These are phyloP conservation scores for Lacerta viridis DNA, from an alignment of 2,797 vertebrate genomes.

Conservation along the genomic window DNA sequence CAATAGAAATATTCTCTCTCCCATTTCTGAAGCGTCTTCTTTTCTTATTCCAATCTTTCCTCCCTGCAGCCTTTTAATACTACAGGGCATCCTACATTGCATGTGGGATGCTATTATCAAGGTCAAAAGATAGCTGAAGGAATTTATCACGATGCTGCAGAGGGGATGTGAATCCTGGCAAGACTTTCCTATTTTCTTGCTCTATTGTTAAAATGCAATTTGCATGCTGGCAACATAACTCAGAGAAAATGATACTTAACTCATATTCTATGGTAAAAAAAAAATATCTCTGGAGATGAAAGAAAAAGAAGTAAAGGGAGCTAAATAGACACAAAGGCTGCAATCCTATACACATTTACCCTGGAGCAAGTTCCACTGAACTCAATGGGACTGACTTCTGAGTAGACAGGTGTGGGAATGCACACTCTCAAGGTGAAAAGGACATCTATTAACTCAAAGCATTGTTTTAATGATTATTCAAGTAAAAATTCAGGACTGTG, in stretches of 20 bases:
- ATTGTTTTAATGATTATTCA: background rate
- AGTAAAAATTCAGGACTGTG: background rate
- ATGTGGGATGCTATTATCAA: constrained; percentile 11
- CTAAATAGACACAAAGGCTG: background rate
- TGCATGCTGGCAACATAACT: background rate
- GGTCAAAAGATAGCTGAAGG: constrained; percentile 28
- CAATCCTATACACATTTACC: background rate
- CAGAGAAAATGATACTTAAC: background rate
- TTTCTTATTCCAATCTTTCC: constrained; percentile 43
- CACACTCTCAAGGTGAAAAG: constrained; percentile 6
- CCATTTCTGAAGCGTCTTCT: background rate
- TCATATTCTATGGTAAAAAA: background rate
- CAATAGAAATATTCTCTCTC: background rate
- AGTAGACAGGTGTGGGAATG: background rate
- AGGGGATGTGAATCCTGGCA: background rate
- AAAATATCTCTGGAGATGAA: constrained; percentile 5
- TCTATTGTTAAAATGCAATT: background rate
- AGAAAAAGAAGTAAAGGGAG: background rate
- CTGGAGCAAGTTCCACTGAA: background rate
- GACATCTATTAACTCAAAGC: background rate
- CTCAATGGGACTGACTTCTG: background rate
- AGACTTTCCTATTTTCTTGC: constrained; percentile 40
- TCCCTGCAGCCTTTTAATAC: constrained; percentile 3
- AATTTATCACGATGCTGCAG: constrained; percentile 45
- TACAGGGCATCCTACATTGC: background rate